Evolutionary conservation across 1,140 invertebrate genomes (phyloP), one percentile per base, ranked within the genome.

Genomic region (Brachionus manjavacas): DNA sequence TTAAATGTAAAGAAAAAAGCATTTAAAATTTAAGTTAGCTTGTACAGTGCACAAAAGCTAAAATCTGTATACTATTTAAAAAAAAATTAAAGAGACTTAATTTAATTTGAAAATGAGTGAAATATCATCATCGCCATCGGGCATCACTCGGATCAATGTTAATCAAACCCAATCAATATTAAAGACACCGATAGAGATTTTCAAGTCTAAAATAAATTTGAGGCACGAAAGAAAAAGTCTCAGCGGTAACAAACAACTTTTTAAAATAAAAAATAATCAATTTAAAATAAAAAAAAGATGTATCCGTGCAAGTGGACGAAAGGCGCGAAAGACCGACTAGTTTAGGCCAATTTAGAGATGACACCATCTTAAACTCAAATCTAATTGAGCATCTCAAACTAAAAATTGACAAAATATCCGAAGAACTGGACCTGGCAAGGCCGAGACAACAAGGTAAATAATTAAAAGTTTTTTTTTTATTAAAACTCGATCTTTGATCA

Each of bases 131-230:
- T 76, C 72, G 11, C 72, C 72, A 46, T 76, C 72, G 20, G 72
- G 72, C 25, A 76, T 76, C 16, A 76, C 72, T 49, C 41, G 72
- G 6, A 76, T 72, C 16, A 72, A 20, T 76, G 43, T 76, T 23
- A 76, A 76, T 76, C 25, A 76, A 49, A 12, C 72, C 8, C 16
- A 76, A 49, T 49, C 72, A 49, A 49, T 76, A 14, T 2, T 25
- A 9, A 49, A 76, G 25, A 49, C 41, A 3, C 39, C 72, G 7
- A 23, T 76, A 6, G 72, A 76, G 46, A 12, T 31, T 28, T 76
- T 49, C 41, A 76, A 76, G 46, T 76, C 72, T 1, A 76, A 76
- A 76, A 76, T 76, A 49, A 49, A 76, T 28, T n/a, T 76, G 12
- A 25, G 20, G 25, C 39, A 28, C 3, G 41, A 76, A 25, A 16